A percentile compares a stretch with the other conserved stretches of the same genome.
Conservation (phyloP, 2,888 invertebrate species). For the Myopa tessellatipennis region DNA sequence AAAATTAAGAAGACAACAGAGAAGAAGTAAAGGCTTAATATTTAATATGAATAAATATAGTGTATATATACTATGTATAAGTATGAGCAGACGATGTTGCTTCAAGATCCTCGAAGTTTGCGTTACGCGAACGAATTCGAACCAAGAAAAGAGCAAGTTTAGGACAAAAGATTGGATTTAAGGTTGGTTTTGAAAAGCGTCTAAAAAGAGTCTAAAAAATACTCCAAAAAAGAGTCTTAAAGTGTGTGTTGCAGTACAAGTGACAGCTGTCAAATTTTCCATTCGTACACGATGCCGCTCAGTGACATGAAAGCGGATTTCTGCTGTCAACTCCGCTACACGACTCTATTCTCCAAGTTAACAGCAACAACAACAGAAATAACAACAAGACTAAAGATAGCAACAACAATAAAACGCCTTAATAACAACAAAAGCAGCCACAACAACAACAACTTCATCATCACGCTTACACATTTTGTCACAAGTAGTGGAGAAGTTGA, state of each 20-base stretch:
- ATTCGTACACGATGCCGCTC: slow-evolving; percentile 40
- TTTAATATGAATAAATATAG: too few species aligned
- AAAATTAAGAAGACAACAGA: too few species aligned
- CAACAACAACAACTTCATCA: neutral
- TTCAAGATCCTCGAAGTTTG: too few species aligned
- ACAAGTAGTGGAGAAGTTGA: neutral
- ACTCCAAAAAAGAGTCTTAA: slow-evolving; percentile 23
- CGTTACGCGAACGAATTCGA: too few species aligned
- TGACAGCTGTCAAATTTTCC: slow-evolving; percentile 36
- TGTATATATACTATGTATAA: too few species aligned
- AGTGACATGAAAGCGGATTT: slow-evolving; percentile 57
- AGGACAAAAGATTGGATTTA: too few species aligned
- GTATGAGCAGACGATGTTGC: too few species aligned
- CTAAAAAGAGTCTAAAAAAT: too few species aligned
- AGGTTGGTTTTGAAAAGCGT: too few species aligned
- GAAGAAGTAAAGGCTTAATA: too few species aligned
- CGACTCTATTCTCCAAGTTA: too few species aligned
- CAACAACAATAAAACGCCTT: neutral
- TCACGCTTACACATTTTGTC: neutral
- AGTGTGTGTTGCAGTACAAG: slow-evolving; percentile 30
- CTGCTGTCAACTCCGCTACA: slow-evolving; percentile 3
- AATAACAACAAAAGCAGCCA: neutral
- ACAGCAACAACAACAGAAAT: neutral
- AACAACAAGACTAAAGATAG: neutral
- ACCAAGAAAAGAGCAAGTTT: too few species aligned